These are phyloP conservation scores for Andrena camellia DNA, from an alignment of 2,888 invertebrate genomes.

Conservation along the genomic window DNA sequence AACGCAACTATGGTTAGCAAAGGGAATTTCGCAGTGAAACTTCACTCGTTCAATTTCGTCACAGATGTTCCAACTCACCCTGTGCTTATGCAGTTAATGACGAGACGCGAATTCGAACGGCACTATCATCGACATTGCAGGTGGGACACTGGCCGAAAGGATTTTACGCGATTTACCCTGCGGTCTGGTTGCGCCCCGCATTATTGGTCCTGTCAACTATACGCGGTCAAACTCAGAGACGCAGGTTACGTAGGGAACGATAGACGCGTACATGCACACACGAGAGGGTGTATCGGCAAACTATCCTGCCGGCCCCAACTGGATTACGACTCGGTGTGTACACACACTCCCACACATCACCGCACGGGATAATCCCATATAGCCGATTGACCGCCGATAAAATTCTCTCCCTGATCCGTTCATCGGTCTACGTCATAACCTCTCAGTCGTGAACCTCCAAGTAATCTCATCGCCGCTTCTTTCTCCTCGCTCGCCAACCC, in stretches of 20 bases:
- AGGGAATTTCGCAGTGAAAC: too few relatives aligned
- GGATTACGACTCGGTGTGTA: slow-evolving; percentile 75
- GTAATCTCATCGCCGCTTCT: slow-evolving; percentile 65
- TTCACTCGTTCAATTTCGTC: not conserved
- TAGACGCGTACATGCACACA: slow-evolving; percentile 32
- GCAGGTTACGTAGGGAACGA: slow-evolving; percentile 52
- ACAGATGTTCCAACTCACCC: not conserved
- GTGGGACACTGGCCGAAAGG: slow-evolving; percentile 58
- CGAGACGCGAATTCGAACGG: slow-evolving; percentile 29
- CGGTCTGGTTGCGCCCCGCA: slow-evolving; percentile 73
- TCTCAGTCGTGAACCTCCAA: slow-evolving; percentile 51
- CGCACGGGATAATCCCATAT: slow-evolving; percentile 74
- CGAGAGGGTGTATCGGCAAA: slow-evolving; percentile 67
- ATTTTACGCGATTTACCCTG: slow-evolving; percentile 78
- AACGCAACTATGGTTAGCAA: too few relatives aligned
- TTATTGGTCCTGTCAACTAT: slow-evolving; percentile 80
- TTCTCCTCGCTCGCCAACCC: not conserved
- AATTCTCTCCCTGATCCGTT: slow-evolving; percentile 66
- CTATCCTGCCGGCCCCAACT: slow-evolving; percentile 75
- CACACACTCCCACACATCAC: slow-evolving; percentile 63
- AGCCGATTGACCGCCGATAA: slow-evolving; percentile 78
- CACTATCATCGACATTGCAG: slow-evolving; percentile 35
- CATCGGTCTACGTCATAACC: slow-evolving; percentile 64
- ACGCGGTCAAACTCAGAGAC: slow-evolving; percentile 58
- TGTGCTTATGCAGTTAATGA: not conserved